Base-by-base conservation (phyloP, 2,888 invertebrate species). In the Epirrita christyi region DNA sequence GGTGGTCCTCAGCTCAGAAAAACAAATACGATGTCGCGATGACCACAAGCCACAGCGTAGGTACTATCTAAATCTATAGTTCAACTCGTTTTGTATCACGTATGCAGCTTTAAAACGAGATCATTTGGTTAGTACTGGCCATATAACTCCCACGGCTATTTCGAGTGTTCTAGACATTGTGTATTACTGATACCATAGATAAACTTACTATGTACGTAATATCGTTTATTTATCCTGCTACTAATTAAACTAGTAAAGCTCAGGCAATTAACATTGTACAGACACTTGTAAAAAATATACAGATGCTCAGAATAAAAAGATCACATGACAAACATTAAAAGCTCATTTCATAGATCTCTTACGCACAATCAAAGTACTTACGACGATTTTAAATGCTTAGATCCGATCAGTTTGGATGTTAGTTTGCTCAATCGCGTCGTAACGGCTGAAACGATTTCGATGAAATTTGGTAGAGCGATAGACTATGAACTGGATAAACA, bases 1-100 rank as follows among this genome's bases (percentile, higher is more conserved):
- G 83, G 83, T 83, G 83, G 85, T 77, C 83, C 64, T 64, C 64
- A 60, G 64, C 70, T 66, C 66, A 67, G 72, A 74, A 72, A 75
- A 75, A 68, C 78, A 73, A 82, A 81, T 80, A 81, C 79, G 68
- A 79, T 73, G 76, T 78, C 76, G 74, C 73, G 64, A 69, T 73
- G 79, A 80, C 79, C 79, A 72, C 76, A 73, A n/a, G n/a, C n/a
- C n/a, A n/a, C n/a, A n/a, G n/a, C n/a, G n/a, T n/a, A n/a, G n/a
- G 45, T 6, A 32, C n/a, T 5, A 27, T 6, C 43, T 43, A 8
- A 8, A 7, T 14, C 27, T 28, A 47, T 29, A 41, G 27, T 36
- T 42, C 41, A 32, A 47, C 47, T 40, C 29, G 42, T 52, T 52
- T 40, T 46, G 21, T 49, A 28, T 42, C 10, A 44, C n/a, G 29